Percentiles rank a stretch among this genome's conserved stretches.
These are phyloP conservation scores for Lordiphosa andalusiaca DNA, from an alignment of 2,888 invertebrate genomes.

Conservation along the genomic window DNA sequence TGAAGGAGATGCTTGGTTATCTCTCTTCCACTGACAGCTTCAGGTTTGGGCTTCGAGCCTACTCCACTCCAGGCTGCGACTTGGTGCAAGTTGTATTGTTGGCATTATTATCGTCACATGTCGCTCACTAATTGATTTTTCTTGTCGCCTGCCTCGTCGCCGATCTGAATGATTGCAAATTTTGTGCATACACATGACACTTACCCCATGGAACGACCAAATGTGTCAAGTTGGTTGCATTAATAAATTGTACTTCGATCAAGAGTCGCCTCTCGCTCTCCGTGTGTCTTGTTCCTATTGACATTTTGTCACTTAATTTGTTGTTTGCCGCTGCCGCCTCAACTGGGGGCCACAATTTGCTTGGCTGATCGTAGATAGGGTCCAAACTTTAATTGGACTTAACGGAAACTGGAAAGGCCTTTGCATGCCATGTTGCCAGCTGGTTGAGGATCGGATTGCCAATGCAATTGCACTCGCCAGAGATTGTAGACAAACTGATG, in stretches of 20 bases:
- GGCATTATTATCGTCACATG: constrained; percentile 80
- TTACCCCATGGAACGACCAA: constrained; percentile 56
- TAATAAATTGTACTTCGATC: constrained; percentile 68
- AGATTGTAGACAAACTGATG: constrained; percentile 38
- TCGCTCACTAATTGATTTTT: constrained; percentile 81
- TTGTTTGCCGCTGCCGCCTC: constrained; percentile 42
- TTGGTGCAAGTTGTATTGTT: constrained; percentile 69
- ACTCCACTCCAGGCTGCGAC: constrained; percentile 23
- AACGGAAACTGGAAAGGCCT: constrained; percentile 66
- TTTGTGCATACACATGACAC: constrained; percentile 72
- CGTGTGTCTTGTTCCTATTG: constrained; percentile 54
- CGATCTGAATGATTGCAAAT: constrained; percentile 73
- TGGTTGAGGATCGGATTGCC: constrained; percentile 1
- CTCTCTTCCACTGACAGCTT: constrained; percentile 23
- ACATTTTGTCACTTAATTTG: constrained; percentile 77
- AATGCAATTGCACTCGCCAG: background rate
- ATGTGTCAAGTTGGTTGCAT: constrained; percentile 71
- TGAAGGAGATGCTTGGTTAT: constrained; percentile 23
- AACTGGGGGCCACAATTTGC: constrained; percentile 45
- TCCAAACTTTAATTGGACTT: constrained; percentile 64
- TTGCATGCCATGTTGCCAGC: constrained; percentile 47
- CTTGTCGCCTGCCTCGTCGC: constrained; percentile 79
- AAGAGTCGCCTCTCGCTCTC: constrained; percentile 5
- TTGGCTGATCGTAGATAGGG: constrained; percentile 64
- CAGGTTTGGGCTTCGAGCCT: constrained; percentile 24